Evolutionary conservation across 1,140 invertebrate species (phyloP).

Genomic region (Bombus ignitus): DNA sequence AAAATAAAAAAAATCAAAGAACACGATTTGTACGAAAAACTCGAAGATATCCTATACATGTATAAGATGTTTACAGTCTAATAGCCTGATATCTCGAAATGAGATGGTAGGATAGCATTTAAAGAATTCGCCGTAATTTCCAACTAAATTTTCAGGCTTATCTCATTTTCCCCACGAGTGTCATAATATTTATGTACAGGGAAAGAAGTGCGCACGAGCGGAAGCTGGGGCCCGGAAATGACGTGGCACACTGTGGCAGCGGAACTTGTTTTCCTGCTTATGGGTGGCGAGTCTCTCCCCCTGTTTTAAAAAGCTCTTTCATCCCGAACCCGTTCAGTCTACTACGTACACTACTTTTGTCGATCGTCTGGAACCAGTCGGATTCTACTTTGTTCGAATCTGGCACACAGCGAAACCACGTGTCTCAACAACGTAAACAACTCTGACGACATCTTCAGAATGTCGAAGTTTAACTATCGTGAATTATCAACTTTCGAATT

Average conservation of each 20-base stretch:
- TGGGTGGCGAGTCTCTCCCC: constrained; percentile 66
- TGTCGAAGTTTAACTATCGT: no score
- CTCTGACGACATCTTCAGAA: no score
- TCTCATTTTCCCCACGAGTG: background rate
- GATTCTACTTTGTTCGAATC: background rate
- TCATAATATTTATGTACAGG: background rate
- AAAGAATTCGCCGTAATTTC: background rate
- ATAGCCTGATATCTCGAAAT: accelerated
- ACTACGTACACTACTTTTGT: constrained; percentile 64
- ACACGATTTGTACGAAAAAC: no score
- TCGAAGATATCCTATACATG: no score
- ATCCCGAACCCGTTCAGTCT: constrained; percentile 73
- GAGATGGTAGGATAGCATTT: background rate
- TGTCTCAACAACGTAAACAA: no score
- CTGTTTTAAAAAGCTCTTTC: constrained; percentile 77
- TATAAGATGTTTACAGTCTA: no score
- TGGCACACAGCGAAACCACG: background rate
- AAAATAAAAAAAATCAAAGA: no score
- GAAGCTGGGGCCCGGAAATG: constrained; percentile 74
- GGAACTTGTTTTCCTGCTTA: constrained; percentile 81
- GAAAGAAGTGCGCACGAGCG: constrained; percentile 22
- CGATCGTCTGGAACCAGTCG: constrained; percentile 43
- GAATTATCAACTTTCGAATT: no score
- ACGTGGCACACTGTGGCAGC: constrained; percentile 65
- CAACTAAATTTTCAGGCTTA: background rate